phyloP scores from a whole-genome alignment of 1,140 invertebrate species.

The Caenorhabditis briggsae region DNA sequence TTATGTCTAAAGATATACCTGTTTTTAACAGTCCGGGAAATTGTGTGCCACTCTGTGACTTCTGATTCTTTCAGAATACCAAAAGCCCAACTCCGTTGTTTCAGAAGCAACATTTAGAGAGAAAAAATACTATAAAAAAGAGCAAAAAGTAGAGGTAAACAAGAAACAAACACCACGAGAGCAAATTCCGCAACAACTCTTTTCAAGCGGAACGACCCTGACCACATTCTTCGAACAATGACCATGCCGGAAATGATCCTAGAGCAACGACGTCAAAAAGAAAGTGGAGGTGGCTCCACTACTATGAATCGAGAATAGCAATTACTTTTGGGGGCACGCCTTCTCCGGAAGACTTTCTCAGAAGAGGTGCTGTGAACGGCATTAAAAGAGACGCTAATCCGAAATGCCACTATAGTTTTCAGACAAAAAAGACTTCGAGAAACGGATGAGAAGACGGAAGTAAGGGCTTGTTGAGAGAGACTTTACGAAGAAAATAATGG shows the following conservation, averaged over 20 bases:
- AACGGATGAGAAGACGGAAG: slow-evolving; percentile 46
- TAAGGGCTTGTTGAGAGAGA: not conserved
- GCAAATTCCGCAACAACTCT: not conserved
- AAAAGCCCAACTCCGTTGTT: no score
- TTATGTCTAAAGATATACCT: no score
- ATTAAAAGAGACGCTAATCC: slow-evolving; percentile 33
- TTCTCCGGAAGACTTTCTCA: slow-evolving; percentile 24
- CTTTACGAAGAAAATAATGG: slow-evolving; percentile 28
- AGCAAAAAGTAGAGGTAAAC: not conserved
- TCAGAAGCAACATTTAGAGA: no score
- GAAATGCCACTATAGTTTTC: slow-evolving; percentile 25
- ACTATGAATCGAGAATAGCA: not conserved
- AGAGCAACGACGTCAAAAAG: not conserved
- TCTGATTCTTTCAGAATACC: no score
- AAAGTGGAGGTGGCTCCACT: not conserved
- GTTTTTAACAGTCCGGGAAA: no score
- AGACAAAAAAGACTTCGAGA: slow-evolving; percentile 11
- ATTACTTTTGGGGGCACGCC: not conserved
- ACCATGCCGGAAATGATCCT: slow-evolving; percentile 30
- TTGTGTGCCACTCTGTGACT: no score
- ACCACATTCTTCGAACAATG: slow-evolving; percentile 23
- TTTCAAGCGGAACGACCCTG: slow-evolving; percentile 41
- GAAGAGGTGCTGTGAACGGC: not conserved
- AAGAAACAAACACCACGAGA: not conserved
- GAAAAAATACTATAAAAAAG: no score